Evolutionary conservation across 2,888 invertebrate genomes (phyloP).

Genomic region (Caenorhabditis angaria): DNA sequence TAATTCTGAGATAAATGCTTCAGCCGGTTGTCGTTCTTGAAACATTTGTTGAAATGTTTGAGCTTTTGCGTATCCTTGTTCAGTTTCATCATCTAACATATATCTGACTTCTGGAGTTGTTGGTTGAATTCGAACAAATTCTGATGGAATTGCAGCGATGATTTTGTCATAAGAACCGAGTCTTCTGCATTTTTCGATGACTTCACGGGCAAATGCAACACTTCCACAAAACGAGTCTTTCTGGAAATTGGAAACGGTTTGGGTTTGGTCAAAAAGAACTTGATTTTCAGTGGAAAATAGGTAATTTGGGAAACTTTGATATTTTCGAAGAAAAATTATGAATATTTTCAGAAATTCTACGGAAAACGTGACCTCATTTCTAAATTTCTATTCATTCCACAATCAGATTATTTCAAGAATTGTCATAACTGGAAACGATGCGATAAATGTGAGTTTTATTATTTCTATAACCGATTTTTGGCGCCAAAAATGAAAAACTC

Average conservation of each 20-base stretch:
- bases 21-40: slow-evolving; percentile 48
- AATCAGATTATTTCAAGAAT: too few relatives aligned
- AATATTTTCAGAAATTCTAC: too few relatives aligned
- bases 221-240: slow-evolving; percentile 80
- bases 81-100: slow-evolving; percentile 56
- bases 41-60: slow-evolving; percentile 47
- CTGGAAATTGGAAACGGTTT: slow-evolving; percentile 34
- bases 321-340: too few relatives aligned
- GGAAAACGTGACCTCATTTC: too few relatives aligned
- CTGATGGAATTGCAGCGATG: slow-evolving; percentile 88
- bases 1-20: slow-evolving; percentile 46
- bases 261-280: not conserved
- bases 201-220: slow-evolving; percentile 91
- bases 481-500: too few relatives aligned
- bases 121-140: slow-evolving; percentile 86
- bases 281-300: slow-evolving; percentile 3
- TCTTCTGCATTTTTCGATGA: slow-evolving; percentile 84
- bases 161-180: slow-evolving; percentile 93
- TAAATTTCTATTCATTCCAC: too few relatives aligned
- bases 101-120: slow-evolving; percentile 80
- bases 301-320: too few relatives aligned
- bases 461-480: too few relatives aligned
- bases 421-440: too few relatives aligned
- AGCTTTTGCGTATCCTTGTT: slow-evolving; percentile 25
- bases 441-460: too few relatives aligned